These are phyloP conservation scores for Atrina japonica DNA, from an alignment of 2,888 invertebrate species.

Conservation along the genomic window DNA sequence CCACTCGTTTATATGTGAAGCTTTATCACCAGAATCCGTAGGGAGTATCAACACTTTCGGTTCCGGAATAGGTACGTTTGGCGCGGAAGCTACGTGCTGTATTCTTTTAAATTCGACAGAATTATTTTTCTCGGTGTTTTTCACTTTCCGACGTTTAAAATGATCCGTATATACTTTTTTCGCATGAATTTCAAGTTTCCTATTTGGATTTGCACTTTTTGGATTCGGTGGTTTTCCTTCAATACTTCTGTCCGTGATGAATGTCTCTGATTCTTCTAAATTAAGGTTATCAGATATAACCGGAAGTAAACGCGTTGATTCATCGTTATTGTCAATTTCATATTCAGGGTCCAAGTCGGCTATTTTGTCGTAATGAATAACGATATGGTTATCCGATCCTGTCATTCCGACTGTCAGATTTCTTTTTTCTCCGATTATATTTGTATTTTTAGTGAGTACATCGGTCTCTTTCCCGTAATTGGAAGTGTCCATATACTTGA, in stretches of 20 bases:
- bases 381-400: slow-evolving; percentile 37
- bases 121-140: slow-evolving; percentile 1
- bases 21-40: slow-evolving; percentile 29
- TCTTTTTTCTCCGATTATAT: slow-evolving; percentile 5
- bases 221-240: too few relatives aligned
- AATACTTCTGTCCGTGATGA: too few relatives aligned
- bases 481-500: not conserved
- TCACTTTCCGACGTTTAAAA: slow-evolving; percentile 24
- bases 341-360: not conserved
- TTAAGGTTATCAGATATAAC: too few relatives aligned
- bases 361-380: slow-evolving; percentile 36
- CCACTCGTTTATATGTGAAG: slow-evolving; percentile 61
- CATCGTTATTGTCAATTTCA: not conserved
- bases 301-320: too few relatives aligned
- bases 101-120: slow-evolving; percentile 11
- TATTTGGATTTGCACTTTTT: not conserved
- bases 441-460: not conserved
- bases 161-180: slow-evolving; percentile 8
- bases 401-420: slow-evolving; percentile 25
- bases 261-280: too few relatives aligned
- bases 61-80: slow-evolving; percentile 31
- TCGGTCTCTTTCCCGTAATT: not conserved
- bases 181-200: not conserved
- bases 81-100: slow-evolving; percentile 33
- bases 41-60: slow-evolving; percentile 26